These are phyloP conservation scores for Schizopygopsis pylzovi DNA, from an alignment of 2,797 vertebrate genomes.

Conservation along the genomic window DNA sequence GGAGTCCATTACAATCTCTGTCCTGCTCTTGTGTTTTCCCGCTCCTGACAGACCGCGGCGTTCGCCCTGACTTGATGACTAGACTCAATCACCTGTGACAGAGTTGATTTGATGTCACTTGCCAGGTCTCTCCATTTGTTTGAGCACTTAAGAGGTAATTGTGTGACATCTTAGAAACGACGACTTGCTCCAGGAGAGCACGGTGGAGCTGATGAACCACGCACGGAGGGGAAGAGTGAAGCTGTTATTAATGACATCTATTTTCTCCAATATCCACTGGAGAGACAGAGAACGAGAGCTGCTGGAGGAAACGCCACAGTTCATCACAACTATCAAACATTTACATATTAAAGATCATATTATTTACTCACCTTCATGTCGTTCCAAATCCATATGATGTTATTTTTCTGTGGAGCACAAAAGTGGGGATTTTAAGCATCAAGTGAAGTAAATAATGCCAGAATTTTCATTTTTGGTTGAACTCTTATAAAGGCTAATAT, in stretches of 20 bases:
- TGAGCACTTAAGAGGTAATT: conserved; percentile 99
- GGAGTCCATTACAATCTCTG: conserved; percentile 89
- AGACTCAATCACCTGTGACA: conserved; percentile 99
- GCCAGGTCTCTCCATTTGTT: conserved; percentile 96
- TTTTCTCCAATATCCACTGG: conserved; percentile 76
- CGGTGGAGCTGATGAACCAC: conserved; percentile 77
- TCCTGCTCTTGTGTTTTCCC: conserved; percentile 59
- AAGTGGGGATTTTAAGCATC: background rate
- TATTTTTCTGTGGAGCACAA: background rate
- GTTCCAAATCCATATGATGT: background rate
- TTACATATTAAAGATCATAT: conserved; percentile 1
- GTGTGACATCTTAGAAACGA: conserved; percentile 91
- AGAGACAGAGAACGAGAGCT: conserved; percentile 37
- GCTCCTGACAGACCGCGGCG: conserved; percentile 64
- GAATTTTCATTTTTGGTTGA: background rate
- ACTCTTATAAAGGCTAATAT: background rate
- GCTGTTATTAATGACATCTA: conserved; percentile 87
- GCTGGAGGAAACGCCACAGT: background rate
- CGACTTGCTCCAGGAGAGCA: conserved; percentile 77
- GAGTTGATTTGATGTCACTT: conserved; percentile 98
- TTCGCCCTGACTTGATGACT: conserved; percentile 87
- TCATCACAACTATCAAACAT: conserved; percentile 22
- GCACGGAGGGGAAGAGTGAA: conserved; percentile 75
- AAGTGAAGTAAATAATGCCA: background rate
- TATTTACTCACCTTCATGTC: background rate